A percentile compares a stretch with the other conserved stretches of the same genome.
Conservation (phyloP, 2,888 invertebrate genomes). For the Rhamphomyia laevipes region DNA sequence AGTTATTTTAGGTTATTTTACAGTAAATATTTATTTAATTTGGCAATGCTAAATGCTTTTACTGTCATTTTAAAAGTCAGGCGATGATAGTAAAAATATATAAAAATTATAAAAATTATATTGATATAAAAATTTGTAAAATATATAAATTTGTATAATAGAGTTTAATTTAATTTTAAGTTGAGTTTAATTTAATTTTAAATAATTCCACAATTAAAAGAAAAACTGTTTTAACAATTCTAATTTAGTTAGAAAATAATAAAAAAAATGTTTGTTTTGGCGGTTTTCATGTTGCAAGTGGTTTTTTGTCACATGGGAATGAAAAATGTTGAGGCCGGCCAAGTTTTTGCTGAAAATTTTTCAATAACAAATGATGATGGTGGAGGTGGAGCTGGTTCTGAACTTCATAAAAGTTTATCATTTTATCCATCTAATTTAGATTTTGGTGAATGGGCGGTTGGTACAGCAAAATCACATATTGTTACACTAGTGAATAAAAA, state of each 20-base stretch:
- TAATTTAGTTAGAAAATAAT: background rate
- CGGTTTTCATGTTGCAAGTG: constrained; percentile 10
- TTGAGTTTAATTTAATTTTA: too few species aligned
- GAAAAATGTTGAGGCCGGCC: background rate
- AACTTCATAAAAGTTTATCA: constrained; percentile 27
- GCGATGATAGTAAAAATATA: too few species aligned
- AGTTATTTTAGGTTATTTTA: too few species aligned
- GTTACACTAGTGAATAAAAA: constrained; percentile 83
- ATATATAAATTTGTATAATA: too few species aligned
- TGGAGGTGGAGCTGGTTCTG: constrained; percentile 11
- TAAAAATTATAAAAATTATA: too few species aligned
- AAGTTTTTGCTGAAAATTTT: constrained; percentile 4
- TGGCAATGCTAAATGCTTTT: too few species aligned
- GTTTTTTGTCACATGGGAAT: constrained; percentile 8
- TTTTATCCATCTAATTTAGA: constrained; percentile 42
- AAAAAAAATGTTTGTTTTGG: constrained; percentile 1
- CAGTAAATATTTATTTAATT: too few species aligned
- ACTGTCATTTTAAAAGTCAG: too few species aligned
- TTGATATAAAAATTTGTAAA: too few species aligned
- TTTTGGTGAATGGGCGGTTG: constrained; percentile 61
- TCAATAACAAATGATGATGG: background rate
- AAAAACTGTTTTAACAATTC: background rate
- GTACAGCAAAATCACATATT: constrained; percentile 72
- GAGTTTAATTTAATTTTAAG: too few species aligned
- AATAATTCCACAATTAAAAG: background rate